Evolutionary conservation across 1,140 invertebrate genomes (phyloP), one percentile per base, ranked within the genome.

Genomic region (Glomeris maerens): DNA sequence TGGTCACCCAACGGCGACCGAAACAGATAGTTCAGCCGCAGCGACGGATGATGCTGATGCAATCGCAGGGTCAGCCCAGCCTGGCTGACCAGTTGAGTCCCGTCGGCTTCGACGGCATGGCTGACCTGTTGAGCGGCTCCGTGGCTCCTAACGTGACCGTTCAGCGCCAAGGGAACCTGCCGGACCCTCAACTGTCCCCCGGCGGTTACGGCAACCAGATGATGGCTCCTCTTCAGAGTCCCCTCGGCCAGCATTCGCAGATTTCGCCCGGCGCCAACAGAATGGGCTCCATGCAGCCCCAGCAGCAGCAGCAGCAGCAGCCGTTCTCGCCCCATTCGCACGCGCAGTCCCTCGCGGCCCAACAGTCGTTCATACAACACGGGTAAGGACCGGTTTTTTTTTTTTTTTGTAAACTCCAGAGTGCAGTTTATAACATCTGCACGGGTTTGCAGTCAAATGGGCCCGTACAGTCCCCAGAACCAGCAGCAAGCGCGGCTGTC

Each of bases 61-160:
- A 81, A 57, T 52, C 81, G 59, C 64, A 81, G 38, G 75, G 79
- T 53, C 74, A 74, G 54, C 73, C 78, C 61, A 46, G 45, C 53
- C 46, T 56, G 45, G 72, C 70, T 36, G 60, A 64, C 51, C 70
- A 78, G 64, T 71, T 79, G 52, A 70, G 72, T 53, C 66, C 74
- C 27, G 42, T 52, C 49, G 45, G 65, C 62, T 72, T 82, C 58
- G 79, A 83, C 47, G 84, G 81, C 63, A 81, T 86, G 55, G 78
- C 80, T 63, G 81, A 77, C 50, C 68, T 87, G 56, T 69, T 87
- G 53, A 86, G 84, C 62, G 81, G 78, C 59, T 78, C 78, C n/a
- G 80, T 83, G 52, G 81, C 83, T 21, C 82, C 80, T 5, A 87
- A 87, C 66, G 83, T 46, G 4, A 10, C 26, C 5, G 21, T 73